Evolutionary conservation across 2,113 vertebrate species (phyloP), one percentile per base, ranked within the genome.

Genomic region (Oryzias woworae): DNA sequence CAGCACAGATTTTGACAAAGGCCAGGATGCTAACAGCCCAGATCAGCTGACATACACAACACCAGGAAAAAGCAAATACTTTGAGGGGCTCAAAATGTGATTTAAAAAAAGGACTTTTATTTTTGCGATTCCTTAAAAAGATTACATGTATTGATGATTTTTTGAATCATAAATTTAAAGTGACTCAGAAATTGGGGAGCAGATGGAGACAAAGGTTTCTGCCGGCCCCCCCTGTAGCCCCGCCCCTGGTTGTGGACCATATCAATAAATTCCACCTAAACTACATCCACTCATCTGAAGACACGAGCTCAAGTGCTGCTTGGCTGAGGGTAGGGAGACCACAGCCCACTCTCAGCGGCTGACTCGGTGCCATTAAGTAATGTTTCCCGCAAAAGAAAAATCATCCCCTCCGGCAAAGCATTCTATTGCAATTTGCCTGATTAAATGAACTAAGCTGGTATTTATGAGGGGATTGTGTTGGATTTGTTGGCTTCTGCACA

Each of bases 381-480:
- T 77, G 82, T 84, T 85, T 81, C 82, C 78, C 69, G 75, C 75
- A 70, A 63, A 61, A 58, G 65, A 68, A 56, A 80, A 76, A 42
- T 1, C 13, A 69, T 61, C 52, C 77, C 84, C 66, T 69, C 45
- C 44, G 71, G 75, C 81, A 18, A 4, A 14, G 48, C n/a, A 23
- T 69, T 83, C 74, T 61, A 66, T 72, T 47, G 76, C 78, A 85
- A 85, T 88, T 83, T 86, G 64, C 79, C 76, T 88, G 85, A 89
- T 90, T 89, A 83, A 82, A 73, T 57, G 74, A 75, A 75, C 70
- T 69, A 47, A 73, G 66, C 85, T 84, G 52, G 76, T 75, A 85
- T 81, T 88, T 81, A 81, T 51, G 58, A 50, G n/a, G 66, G 71
- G 69, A 65, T 73, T 80, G 45, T 69, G 73, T 84, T 84, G 84